Evolutionary conservation across 2,888 invertebrate species (phyloP).

Genomic region (Acleris literana): DNA sequence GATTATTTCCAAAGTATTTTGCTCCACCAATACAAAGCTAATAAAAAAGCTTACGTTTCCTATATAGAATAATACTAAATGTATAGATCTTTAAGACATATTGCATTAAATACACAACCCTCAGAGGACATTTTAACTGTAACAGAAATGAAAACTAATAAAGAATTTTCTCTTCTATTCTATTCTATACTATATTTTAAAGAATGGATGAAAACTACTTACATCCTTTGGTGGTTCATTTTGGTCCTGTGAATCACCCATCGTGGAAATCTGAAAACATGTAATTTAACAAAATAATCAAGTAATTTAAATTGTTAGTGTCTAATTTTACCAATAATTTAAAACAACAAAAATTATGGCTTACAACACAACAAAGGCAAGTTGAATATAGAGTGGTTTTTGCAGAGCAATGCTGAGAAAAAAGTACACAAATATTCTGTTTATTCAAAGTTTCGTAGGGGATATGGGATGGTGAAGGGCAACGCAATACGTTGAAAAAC

Average conservation of each 20-base stretch:
- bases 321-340: no score
- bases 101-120: no score
- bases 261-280: conserved; percentile 51
- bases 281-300: conserved; percentile 29
- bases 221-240: conserved; percentile 78
- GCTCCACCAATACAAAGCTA: no score
- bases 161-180: no score
- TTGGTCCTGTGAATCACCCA: conserved; percentile 74
- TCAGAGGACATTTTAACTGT: no score
- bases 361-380: neutral
- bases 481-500: neutral
- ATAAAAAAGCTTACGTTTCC: no score
- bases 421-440: neutral
- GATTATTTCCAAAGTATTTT: no score
- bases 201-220: conserved; percentile 45
- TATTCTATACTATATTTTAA: no score
- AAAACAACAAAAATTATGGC: no score
- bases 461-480: neutral
- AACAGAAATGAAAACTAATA: no score
- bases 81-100: no score
- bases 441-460: neutral
- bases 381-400: neutral
- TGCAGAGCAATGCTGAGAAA: neutral
- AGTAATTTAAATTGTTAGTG: conserved; percentile 1
- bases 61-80: no score